Evolutionary conservation across 2,888 invertebrate species (phyloP).

Genomic region (Dromius quadrimaculatus): DNA sequence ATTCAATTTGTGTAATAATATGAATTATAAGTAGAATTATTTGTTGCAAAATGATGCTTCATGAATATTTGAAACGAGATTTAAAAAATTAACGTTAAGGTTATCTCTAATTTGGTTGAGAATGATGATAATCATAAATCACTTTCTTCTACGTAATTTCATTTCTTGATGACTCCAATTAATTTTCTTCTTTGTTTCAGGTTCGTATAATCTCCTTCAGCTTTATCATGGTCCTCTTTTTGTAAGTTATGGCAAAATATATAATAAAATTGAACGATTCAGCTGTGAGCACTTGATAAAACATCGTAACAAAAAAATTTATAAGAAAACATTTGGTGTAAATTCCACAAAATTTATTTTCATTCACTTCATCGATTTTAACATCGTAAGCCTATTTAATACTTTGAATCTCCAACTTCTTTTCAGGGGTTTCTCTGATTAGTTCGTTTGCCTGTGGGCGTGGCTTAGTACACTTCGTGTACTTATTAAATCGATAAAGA

Average conservation of each 20-base stretch:
- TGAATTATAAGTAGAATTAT: constrained; percentile 1
- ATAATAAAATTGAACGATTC: too few relatives aligned
- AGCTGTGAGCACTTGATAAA: too few relatives aligned
- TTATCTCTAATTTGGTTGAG: constrained; percentile 8
- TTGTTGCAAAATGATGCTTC: constrained; percentile 8
- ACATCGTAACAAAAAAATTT: too few relatives aligned
- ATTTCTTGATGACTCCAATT: constrained; percentile 9
- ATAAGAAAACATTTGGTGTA: too few relatives aligned
- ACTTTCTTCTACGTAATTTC: constrained; percentile 20
- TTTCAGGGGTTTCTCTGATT: too few relatives aligned
- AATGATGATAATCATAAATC: constrained; percentile 1
- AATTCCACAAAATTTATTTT: too few relatives aligned
- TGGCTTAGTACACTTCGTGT: too few relatives aligned
- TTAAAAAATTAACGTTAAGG: constrained; percentile 2
- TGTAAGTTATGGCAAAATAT: constrained; percentile 13
- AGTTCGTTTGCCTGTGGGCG: too few relatives aligned
- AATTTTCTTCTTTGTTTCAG: constrained; percentile 32
- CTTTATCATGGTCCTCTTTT: constrained; percentile 5
- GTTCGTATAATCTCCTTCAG: constrained; percentile 19
- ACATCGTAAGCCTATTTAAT: too few relatives aligned
- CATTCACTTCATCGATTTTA: too few relatives aligned
- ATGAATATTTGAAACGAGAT: constrained; percentile 25
- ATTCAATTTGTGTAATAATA: neutral
- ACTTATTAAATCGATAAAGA: too few relatives aligned
- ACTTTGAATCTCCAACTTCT: too few relatives aligned